Evolutionary conservation across 2,797 vertebrate genomes (phyloP), one percentile per base, ranked within the genome.

Genomic region (Glyptemys insculpta): DNA sequence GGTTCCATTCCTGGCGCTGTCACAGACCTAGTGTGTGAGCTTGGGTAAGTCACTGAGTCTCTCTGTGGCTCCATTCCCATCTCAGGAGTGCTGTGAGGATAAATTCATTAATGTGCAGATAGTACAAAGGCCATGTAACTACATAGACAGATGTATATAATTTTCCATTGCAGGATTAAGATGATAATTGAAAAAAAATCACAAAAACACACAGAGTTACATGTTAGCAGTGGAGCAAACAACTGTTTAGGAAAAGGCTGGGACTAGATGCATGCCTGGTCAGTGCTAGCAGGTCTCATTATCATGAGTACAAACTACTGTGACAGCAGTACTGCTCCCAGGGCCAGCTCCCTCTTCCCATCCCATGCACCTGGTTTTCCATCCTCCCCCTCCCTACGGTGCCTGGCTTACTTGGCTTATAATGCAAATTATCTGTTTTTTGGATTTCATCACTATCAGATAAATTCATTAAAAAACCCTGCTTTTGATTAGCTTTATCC

Each of bases 31-130:
- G 50, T 19, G 49, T 74, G 44, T 59, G 85, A 56, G 65, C 94
- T 85, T 59, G 59, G 87, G 25, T 78, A 87, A 94, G 89, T 84
- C 52, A 84, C 76, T 74, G 94, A 96, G 95, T 94, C 88, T 53
- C 79, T 65, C 79, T 91, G 1, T 44, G 59, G 31, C 49, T 93
- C 91, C 83, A 79, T 59, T 84, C 54, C 54, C 76, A 76, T 47
- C 87, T 82, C 57, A 44, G 6, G n/a, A 91, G 49, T 1, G 44
- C 37, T 31, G 88, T 76, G 68, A 93, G 79, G 56, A 83, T 81
- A 68, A 53, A 79, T 84, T 92, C 50, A 89, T 93, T 92, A 83
- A 79, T 54, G n/a, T 88, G 89, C 81, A 91, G 37, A 72, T 37
- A 41, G 68, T 62, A 49, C 34, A 56, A 92, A 65, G 37, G 50